Percentiles rank a stretch among this genome's conserved stretches.
phyloP scores from a whole-genome alignment of 2,113 vertebrate species.

The Megaleporinus macrocephalus region DNA sequence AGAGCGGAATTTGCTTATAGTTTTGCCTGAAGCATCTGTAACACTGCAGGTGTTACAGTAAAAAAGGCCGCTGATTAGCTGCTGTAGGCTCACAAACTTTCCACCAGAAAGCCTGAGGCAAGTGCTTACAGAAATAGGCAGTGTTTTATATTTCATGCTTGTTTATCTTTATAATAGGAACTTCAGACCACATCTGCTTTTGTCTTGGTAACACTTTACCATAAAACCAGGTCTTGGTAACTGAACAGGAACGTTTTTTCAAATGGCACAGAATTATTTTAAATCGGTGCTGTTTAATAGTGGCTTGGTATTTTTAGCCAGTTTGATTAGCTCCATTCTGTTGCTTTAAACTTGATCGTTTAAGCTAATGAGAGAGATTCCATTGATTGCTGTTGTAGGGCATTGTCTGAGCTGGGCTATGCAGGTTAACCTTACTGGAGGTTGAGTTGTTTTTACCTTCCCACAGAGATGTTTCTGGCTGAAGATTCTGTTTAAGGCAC shows the following conservation, averaged over 20 bases:
- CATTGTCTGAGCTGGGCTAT: background rate
- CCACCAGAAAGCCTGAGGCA: background rate
- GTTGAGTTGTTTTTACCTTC: background rate
- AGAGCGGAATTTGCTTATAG: constrained; percentile 13
- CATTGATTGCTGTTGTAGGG: background rate
- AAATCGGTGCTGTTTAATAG: too few relatives aligned
- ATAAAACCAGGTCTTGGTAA: background rate
- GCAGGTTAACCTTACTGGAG: background rate
- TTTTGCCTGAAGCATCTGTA: constrained; percentile 36
- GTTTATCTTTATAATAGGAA: background rate
- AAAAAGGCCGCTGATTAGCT: background rate
- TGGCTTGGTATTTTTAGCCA: too few relatives aligned
- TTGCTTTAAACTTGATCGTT: too few relatives aligned
- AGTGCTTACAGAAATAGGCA: background rate
- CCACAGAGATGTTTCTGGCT: too few relatives aligned
- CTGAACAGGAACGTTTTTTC: too few relatives aligned
- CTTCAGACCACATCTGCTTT: background rate
- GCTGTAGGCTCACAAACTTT: background rate
- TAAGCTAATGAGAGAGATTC: too few relatives aligned
- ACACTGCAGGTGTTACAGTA: constrained; percentile 8
- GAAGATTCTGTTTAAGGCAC: too few relatives aligned
- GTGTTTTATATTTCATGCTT: background rate
- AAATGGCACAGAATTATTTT: too few relatives aligned
- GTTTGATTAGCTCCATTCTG: too few relatives aligned
- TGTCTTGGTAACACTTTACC: background rate